phyloP scores from a whole-genome alignment of 2,797 vertebrate species.

The Argya squamiceps region DNA sequence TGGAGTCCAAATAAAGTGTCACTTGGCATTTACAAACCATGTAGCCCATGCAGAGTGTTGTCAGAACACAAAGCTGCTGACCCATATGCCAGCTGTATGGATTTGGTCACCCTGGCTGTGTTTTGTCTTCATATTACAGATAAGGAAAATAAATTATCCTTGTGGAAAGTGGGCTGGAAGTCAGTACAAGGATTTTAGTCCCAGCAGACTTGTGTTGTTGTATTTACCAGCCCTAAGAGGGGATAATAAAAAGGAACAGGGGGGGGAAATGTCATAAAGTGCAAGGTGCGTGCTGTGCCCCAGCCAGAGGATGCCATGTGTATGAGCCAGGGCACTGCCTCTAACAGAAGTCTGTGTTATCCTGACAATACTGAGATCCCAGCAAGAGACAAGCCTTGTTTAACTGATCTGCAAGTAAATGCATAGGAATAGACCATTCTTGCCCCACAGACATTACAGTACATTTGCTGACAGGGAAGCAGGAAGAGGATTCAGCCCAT shows the following conservation, averaged over 20 bases:
- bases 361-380: not conserved
- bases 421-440: not conserved
- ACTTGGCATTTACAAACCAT: not conserved
- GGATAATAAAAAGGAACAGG: not conserved
- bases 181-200: constrained; percentile 13
- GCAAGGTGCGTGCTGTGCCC: not conserved
- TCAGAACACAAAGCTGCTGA: not conserved
- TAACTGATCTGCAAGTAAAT: not conserved
- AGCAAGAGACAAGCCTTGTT: not conserved
- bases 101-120: constrained; percentile 1
- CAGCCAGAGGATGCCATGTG: fast-evolving
- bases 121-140: constrained; percentile 30
- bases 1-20: not conserved
- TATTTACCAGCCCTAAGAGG: not conserved
- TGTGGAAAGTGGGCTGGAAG: not conserved
- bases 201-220: not conserved
- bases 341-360: not conserved
- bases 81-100: not conserved
- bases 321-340: not conserved
- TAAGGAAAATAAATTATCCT: not conserved
- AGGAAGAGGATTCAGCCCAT: not conserved
- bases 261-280: not conserved
- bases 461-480: not conserved
- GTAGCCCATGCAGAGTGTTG: not conserved
- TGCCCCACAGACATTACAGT: not conserved